Percentiles rank a stretch among this genome's conserved stretches.
phyloP scores from a whole-genome alignment of 2,888 invertebrate genomes.

The Meta bourneti region DNA sequence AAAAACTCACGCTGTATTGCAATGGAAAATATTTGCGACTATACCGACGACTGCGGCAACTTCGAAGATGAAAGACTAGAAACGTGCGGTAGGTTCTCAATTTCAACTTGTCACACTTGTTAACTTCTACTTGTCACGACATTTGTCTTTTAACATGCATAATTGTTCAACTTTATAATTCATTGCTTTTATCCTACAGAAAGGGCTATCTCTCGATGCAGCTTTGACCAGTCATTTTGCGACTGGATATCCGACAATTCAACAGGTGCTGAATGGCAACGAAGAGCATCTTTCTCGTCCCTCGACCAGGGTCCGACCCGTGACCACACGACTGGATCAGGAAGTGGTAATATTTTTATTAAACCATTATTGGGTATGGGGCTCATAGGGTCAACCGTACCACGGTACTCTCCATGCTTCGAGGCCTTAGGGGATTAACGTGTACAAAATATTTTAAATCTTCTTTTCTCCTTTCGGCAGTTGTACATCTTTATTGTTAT shows the following conservation, averaged over 20 bases:
- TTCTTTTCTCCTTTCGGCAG: no score
- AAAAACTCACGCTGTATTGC: slow-evolving; percentile 73
- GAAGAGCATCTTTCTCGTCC: slow-evolving; percentile 18
- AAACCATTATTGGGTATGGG: no score
- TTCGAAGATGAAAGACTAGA: slow-evolving; percentile 72
- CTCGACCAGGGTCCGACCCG: slow-evolving; percentile 69
- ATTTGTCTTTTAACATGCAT: neutral
- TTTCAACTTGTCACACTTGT: neutral
- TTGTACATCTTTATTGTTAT: no score
- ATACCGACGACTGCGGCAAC: slow-evolving; percentile 77
- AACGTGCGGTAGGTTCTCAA: slow-evolving; percentile 60
- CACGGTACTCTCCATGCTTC: no score
- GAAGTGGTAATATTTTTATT: slow-evolving; percentile 15
- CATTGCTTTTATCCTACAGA: neutral
- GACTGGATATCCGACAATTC: slow-evolving; percentile 66
- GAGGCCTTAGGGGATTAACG: no score
- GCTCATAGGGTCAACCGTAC: no score
- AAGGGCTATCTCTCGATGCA: slow-evolving; percentile 54
- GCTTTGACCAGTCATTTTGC: slow-evolving; percentile 76
- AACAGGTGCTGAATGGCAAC: slow-evolving; percentile 35
- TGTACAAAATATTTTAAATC: no score
- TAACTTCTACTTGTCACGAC: neutral
- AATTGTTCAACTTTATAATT: neutral
- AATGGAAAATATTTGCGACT: slow-evolving; percentile 74
- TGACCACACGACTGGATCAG: slow-evolving; percentile 75